These are phyloP conservation scores for Lethrus apterus DNA, from an alignment of 1,140 invertebrate genomes.

Conservation along the genomic window DNA sequence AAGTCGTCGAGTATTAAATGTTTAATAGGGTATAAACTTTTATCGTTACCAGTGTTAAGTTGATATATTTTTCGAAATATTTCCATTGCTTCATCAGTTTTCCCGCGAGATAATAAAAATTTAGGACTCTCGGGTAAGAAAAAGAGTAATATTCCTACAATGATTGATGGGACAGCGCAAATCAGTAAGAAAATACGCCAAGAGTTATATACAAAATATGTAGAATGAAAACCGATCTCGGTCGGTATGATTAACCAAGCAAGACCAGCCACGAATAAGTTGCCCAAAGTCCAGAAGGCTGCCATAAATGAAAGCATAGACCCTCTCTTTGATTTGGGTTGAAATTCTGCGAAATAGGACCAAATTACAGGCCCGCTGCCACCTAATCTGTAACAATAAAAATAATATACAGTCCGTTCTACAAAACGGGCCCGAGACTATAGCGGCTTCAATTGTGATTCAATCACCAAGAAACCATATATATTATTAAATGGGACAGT, in stretches of 20 bases:
- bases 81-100: slow-evolving; percentile 67
- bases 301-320: slow-evolving; percentile 89
- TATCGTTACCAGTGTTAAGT: slow-evolving; percentile 66
- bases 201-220: slow-evolving; percentile 72
- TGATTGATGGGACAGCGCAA: slow-evolving; percentile 77
- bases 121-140: slow-evolving; percentile 90
- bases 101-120: slow-evolving; percentile 70
- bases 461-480: no score
- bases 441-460: no score
- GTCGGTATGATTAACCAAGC: slow-evolving; percentile 83
- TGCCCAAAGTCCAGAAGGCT: slow-evolving; percentile 88
- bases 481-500: no score
- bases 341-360: slow-evolving; percentile 93
- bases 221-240: slow-evolving; percentile 57
- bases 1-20: slow-evolving; percentile 63
- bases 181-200: slow-evolving; percentile 87
- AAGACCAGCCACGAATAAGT: slow-evolving; percentile 77
- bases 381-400: slow-evolving; percentile 63
- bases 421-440: no score
- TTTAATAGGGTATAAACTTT: slow-evolving; percentile 68
- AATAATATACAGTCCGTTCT: slow-evolving; percentile 10
- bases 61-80: slow-evolving; percentile 74
- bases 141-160: slow-evolving; percentile 72
- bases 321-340: slow-evolving; percentile 80
- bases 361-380: slow-evolving; percentile 92